Evolutionary conservation across 2,797 vertebrate genomes (phyloP).

Genomic region (Ispidina picta): DNA sequence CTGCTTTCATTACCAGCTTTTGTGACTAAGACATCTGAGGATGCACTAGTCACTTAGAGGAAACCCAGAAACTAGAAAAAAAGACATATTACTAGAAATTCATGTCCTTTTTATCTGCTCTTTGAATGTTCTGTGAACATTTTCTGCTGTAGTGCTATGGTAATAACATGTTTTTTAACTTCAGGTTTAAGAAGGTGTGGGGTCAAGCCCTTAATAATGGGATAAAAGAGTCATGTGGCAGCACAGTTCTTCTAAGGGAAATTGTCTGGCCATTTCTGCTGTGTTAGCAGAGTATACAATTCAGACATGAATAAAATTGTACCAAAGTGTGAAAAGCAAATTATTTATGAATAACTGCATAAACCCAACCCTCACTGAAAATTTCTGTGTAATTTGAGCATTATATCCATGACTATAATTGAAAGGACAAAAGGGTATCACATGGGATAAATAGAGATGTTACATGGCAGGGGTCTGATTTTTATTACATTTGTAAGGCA

Average conservation of each 20-base stretch:
- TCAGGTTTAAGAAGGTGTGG: background rate
- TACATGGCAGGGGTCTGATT: background rate
- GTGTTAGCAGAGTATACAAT: background rate
- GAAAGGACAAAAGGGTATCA: slow-evolving; percentile 1
- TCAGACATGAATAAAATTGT: background rate
- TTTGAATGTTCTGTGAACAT: background rate
- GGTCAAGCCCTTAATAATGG: background rate
- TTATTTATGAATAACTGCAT: background rate
- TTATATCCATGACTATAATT: background rate
- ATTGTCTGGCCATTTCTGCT: background rate
- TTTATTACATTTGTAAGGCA: background rate
- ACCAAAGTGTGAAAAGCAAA: background rate
- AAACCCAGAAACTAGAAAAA: background rate
- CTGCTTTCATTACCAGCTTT: background rate
- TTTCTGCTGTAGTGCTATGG: background rate
- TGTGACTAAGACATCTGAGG: background rate
- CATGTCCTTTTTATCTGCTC: background rate
- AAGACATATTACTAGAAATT: background rate
- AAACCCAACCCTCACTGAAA: background rate
- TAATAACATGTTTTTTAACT: background rate
- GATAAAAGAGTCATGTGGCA: background rate
- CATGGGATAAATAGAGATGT: slow-evolving; percentile 19
- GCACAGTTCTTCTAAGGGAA: background rate
- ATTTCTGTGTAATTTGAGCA: background rate
- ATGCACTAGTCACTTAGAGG: background rate